Conservation (phyloP, 2,888 invertebrate species). For the Nomada ruficornis region DNA sequence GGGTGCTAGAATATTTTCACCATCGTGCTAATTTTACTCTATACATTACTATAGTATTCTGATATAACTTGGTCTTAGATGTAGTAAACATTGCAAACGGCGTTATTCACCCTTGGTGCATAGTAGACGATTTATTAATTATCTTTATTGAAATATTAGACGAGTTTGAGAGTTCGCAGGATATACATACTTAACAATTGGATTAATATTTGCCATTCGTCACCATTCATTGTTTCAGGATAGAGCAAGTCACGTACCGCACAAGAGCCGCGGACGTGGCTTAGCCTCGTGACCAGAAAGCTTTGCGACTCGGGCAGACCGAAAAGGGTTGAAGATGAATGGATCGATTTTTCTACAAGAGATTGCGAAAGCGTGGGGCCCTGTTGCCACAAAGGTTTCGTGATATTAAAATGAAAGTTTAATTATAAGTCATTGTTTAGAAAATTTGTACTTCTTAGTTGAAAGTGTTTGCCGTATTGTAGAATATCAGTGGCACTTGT, state of each 20-base stretch:
- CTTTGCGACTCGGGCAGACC: background rate
- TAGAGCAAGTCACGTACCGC: constrained; percentile 2
- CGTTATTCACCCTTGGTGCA: constrained; percentile 50
- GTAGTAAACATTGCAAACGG: constrained; percentile 55
- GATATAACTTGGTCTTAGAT: constrained; percentile 17
- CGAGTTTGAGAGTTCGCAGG: background rate
- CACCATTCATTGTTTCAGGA: background rate
- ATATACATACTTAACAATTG: background rate
- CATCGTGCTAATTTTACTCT: too few relatives aligned
- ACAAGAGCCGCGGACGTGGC: constrained; percentile 50
- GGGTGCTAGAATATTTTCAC: background rate
- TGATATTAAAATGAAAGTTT: too few relatives aligned
- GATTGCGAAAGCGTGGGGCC: constrained; percentile 3
- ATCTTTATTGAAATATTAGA: background rate
- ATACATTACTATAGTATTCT: background rate
- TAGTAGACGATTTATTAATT: constrained; percentile 25
- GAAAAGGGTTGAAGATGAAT: constrained; percentile 51
- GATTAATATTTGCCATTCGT: background rate
- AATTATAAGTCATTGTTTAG: background rate
- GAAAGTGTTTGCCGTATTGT: background rate
- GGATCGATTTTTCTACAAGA: constrained; percentile 28
- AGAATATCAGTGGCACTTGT: constrained; percentile 15
- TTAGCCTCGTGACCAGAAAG: constrained; percentile 57
- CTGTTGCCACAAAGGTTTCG: background rate
- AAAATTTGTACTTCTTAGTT: background rate